Evolutionary conservation across 2,113 vertebrate genomes (phyloP).

Genomic region (Platichthys flesus): DNA sequence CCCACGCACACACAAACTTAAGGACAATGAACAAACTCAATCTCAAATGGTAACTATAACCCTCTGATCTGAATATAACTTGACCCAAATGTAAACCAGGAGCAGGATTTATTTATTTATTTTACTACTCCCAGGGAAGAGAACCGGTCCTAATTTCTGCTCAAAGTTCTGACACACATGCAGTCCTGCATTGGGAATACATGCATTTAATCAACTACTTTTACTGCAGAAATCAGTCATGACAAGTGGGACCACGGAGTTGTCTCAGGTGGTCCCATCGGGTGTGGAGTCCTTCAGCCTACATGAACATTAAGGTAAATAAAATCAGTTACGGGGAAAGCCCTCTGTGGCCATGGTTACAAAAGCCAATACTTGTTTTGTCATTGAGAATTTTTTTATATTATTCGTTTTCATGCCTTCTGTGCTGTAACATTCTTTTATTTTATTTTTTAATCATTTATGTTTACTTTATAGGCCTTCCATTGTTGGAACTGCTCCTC

Average conservation of each 20-base stretch:
- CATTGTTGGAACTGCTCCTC: too few relatives aligned
- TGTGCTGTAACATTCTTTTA: too few relatives aligned
- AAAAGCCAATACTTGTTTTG: too few relatives aligned
- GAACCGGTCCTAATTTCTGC: background rate
- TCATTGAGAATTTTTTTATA: too few relatives aligned
- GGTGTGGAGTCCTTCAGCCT: too few relatives aligned
- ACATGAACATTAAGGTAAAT: too few relatives aligned
- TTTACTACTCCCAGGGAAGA: background rate
- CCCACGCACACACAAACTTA: background rate
- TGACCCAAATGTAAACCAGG: background rate
- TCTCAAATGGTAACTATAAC: background rate
- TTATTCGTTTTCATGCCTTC: too few relatives aligned
- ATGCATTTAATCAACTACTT: background rate
- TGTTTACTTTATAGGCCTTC: too few relatives aligned
- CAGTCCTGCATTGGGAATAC: background rate
- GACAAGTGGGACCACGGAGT: background rate
- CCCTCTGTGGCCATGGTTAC: too few relatives aligned
- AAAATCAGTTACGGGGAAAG: too few relatives aligned
- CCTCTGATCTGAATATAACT: slow-evolving; percentile 4
- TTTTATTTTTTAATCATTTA: too few relatives aligned
- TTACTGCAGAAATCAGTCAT: background rate
- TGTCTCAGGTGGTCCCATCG: background rate
- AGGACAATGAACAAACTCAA: background rate
- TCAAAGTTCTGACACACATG: background rate
- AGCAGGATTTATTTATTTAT: background rate